Percentiles rank a stretch among this genome's conserved stretches.
Evolutionary conservation across 1,140 invertebrate species (phyloP).

Genomic region (Ceratoteleas bidentatus): DNA sequence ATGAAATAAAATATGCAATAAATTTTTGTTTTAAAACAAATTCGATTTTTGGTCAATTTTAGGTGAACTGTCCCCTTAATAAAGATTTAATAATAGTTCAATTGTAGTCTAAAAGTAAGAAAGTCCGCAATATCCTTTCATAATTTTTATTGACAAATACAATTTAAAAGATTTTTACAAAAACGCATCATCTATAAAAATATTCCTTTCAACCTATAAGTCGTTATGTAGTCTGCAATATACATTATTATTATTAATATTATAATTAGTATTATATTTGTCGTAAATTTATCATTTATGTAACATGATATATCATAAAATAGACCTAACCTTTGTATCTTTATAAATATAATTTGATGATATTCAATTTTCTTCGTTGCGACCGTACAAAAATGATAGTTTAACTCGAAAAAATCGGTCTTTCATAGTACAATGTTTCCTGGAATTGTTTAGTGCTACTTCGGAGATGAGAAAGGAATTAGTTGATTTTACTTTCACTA

Average conservation of each 20-base stretch:
- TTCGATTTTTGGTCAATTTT: too few species aligned
- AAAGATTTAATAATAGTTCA: too few species aligned
- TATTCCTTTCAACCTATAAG: conserved; percentile 62
- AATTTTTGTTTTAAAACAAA: too few species aligned
- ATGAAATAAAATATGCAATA: too few species aligned
- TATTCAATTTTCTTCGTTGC: conserved; percentile 16
- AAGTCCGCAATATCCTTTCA: conserved; percentile 50
- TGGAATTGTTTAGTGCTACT: conserved; percentile 34
- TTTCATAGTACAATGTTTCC: conserved; percentile 14
- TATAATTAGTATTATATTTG: conserved; percentile 13
- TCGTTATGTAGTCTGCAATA: conserved; percentile 46
- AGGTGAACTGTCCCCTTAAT: too few species aligned
- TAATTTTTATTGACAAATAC: conserved; percentile 59
- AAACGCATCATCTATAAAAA: conserved; percentile 60
- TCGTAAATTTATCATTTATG: conserved; percentile 45
- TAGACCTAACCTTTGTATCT: conserved; percentile 37
- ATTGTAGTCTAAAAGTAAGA: too few species aligned
- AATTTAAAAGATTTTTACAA: conserved; percentile 57
- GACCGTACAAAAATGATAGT: conserved; percentile 12
- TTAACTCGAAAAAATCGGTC: conserved; percentile 28
- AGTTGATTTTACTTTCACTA: conserved; percentile 33
- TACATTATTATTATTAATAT: conserved; percentile 34
- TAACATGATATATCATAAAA: conserved; percentile 56
- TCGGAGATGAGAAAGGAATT: conserved; percentile 51
- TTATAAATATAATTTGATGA: conserved; percentile 47